Base-by-base conservation (phyloP, 2,797 vertebrate species). In the Clarias platycephalus region DNA sequence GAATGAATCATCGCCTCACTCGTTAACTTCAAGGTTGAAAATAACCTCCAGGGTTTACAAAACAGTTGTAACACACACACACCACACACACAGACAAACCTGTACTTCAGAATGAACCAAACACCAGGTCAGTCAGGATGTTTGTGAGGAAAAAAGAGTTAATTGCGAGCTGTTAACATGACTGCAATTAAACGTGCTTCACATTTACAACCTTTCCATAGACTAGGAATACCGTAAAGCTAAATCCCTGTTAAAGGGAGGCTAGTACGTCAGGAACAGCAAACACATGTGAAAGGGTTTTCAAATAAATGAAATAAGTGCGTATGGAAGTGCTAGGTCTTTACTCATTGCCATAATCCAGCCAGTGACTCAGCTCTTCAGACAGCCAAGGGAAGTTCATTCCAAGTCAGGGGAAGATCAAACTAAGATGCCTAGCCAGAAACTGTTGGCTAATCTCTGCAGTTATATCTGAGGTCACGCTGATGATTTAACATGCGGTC, bases 361-460 rank as follows among this genome's bases (percentile, higher is more conserved):
- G 75, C 5, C 55, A 16, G 57, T 37, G 75, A 77, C 55, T 76
- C 75, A 78, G 20, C 31, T 62, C 34, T 62, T 63, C 58, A 78
- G 34, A 44, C 24, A 10, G 31, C 3, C 13, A 16, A 58, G 58
- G 75, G 57, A 77, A 60, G 31, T n/a, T 60, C 55, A 77, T 60
- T 13, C 31, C 5, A 60, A 62, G 31, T 63, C 24, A 20, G 60
- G 60, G 34, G 77, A 64, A 64, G 60, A 49, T 64, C n/a, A 64
- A 4, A 28, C 16, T 80, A 12, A 64, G 64, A 49, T n/a, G 22
- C 37, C 77, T 28, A 20, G 37, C 12, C 20, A 24, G 58, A 49
- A 62, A 76, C 28, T 63, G 16, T 31, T 72, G 40, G 81, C 77
- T 86, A 85, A 87, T 90, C 86, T 81, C 82, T 63, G 85, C 57